Percentiles rank a stretch among this genome's conserved stretches.
Conservation (phyloP, 2,797 vertebrate genomes). For the Labroides dimidiatus region DNA sequence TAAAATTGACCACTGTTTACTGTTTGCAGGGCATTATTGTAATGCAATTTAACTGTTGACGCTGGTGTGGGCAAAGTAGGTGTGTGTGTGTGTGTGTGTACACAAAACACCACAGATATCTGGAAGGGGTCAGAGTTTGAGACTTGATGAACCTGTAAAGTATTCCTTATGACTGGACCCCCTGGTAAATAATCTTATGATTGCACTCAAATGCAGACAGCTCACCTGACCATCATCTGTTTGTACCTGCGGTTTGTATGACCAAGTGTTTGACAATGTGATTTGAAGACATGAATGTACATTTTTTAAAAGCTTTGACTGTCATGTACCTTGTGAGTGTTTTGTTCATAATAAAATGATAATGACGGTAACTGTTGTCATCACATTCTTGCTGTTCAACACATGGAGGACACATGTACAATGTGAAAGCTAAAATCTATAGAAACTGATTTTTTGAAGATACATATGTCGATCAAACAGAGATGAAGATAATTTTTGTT, state of each 20-base stretch:
- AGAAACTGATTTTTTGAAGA: too few species aligned
- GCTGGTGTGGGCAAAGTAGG: not conserved
- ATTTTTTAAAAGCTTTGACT: constrained; percentile 30
- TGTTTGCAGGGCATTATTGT: constrained; percentile 52
- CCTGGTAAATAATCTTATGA: constrained; percentile 31
- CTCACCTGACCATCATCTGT: constrained; percentile 26
- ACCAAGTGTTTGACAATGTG: constrained; percentile 29
- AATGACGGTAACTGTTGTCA: not conserved
- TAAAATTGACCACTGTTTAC: constrained; percentile 63
- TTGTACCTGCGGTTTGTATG: constrained; percentile 24
- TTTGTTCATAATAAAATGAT: constrained; percentile 69
- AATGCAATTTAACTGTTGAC: constrained; percentile 32
- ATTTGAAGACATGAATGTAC: constrained; percentile 63
- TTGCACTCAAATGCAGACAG: constrained; percentile 22
- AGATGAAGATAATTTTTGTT: not conserved
- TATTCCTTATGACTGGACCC: constrained; percentile 36
- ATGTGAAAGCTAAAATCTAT: too few species aligned
- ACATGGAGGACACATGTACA: too few species aligned
- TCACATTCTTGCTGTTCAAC: too few species aligned
- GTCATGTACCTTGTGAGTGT: constrained; percentile 24
- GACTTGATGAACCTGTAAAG: constrained; percentile 8
- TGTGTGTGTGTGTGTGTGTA: not conserved
- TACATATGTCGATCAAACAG: too few species aligned
- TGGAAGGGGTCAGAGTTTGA: constrained; percentile 8
- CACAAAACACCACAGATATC: constrained; percentile 1